phyloP scores from a whole-genome alignment of 2,797 vertebrate genomes.

The Thalassophryne amazonica region DNA sequence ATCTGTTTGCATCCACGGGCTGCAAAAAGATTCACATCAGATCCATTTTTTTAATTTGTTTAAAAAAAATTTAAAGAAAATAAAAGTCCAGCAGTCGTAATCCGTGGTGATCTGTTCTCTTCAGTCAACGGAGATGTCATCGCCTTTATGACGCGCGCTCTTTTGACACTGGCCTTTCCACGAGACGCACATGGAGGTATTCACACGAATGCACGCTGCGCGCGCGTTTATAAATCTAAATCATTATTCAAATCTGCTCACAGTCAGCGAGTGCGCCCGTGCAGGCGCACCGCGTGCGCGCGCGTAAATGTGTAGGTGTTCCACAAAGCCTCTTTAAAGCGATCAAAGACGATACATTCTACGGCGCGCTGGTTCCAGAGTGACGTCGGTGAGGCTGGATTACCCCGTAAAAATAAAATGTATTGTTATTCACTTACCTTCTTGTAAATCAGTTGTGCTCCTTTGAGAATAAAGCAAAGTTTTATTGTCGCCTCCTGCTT shows the following conservation, averaged over 20 bases:
- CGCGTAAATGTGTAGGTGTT: constrained; percentile 76
- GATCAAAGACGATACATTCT: constrained; percentile 97
- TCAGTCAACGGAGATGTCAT: no score
- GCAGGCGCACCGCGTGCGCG: constrained; percentile 40
- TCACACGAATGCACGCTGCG: constrained; percentile 84
- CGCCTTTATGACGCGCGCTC: no score
- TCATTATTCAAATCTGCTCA: constrained; percentile 98
- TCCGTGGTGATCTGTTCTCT: no score
- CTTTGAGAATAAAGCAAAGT: no score
- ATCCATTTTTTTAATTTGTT: not conserved
- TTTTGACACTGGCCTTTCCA: constrained; percentile 67
- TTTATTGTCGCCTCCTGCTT: no score
- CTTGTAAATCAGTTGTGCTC: no score
- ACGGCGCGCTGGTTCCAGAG: constrained; percentile 73
- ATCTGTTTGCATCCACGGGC: no score
- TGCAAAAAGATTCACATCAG: no score
- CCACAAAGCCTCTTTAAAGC: constrained; percentile 97
- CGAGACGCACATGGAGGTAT: constrained; percentile 52
- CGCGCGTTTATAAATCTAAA: constrained; percentile 95
- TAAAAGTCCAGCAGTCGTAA: no score
- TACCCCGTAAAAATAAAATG: constrained; percentile 28
- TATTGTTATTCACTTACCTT: no score
- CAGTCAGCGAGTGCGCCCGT: constrained; percentile 78
- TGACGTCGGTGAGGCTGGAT: constrained; percentile 55
- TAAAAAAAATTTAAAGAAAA: not conserved